A percentile compares a stretch with the other conserved stretches of the same genome.
Conservation (phyloP, 2,797 vertebrate genomes). For the Aplochiton taeniatus region DNA sequence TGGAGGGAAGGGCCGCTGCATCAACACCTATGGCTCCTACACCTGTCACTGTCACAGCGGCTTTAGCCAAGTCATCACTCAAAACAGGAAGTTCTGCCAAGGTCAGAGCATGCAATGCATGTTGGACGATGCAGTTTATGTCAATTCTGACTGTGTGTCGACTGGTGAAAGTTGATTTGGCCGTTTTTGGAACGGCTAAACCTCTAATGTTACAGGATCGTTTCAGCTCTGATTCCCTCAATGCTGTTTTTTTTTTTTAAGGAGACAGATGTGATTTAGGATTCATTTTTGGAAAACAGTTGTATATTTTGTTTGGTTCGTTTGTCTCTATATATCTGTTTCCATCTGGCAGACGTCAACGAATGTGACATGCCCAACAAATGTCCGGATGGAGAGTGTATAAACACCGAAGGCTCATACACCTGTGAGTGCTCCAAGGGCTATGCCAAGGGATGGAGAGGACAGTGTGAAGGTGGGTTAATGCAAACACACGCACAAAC, state of each 20-base stretch:
- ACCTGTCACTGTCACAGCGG: constrained; percentile 87
- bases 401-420: constrained; percentile 89
- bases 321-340: constrained; percentile 28
- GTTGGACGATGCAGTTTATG: constrained; percentile 38
- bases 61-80: constrained; percentile 77
- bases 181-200: background rate
- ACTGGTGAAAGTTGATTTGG: too few species aligned
- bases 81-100: constrained; percentile 85
- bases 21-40: constrained; percentile 88
- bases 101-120: constrained; percentile 73
- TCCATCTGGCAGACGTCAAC: constrained; percentile 78
- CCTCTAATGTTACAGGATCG: too few species aligned
- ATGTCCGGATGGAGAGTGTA: constrained; percentile 80
- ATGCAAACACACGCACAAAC: background rate
- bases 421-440: constrained; percentile 85
- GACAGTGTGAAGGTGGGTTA: constrained; percentile 85
- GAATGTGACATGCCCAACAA: constrained; percentile 84
- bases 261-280: too few species aligned
- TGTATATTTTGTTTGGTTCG: constrained; percentile 56
- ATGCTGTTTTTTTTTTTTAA: too few species aligned
- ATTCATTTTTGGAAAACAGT: constrained; percentile 55
- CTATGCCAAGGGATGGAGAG: constrained; percentile 79
- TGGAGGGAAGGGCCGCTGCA: constrained; percentile 82
- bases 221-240: too few species aligned
- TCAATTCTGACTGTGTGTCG: background rate